phyloP scores from a whole-genome alignment of 1,140 invertebrate genomes.

The Drosophila takahashii region DNA sequence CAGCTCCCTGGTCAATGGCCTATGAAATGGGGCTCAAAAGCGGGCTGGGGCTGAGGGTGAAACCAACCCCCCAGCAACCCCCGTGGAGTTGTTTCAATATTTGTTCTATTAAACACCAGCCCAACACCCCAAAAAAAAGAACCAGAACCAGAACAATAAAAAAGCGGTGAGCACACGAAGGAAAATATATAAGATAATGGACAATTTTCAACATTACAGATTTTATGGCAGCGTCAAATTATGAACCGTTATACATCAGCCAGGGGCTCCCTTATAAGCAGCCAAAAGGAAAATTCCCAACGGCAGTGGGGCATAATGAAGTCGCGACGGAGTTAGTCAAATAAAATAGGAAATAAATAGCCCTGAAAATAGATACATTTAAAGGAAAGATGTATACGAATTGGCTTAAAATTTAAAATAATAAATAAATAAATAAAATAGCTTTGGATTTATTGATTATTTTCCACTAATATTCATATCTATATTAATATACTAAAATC shows the following conservation, averaged over 20 bases:
- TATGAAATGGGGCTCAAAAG: slow-evolving; percentile 72
- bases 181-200: slow-evolving; percentile 54
- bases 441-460: no score
- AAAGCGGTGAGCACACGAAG: slow-evolving; percentile 7
- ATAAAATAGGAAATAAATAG: neutral
- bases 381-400: neutral
- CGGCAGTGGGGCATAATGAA: slow-evolving; percentile 32
- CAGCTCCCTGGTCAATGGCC: slow-evolving; percentile 72
- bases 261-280: slow-evolving; percentile 25
- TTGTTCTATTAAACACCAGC: slow-evolving; percentile 71
- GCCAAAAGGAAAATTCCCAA: slow-evolving; percentile 1
- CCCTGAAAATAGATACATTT: neutral
- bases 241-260: slow-evolving; percentile 72
- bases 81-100: slow-evolving; percentile 65
- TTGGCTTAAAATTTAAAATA: no score
- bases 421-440: no score
- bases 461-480: no score
- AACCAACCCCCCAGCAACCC: slow-evolving; percentile 22
- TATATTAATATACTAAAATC: no score
- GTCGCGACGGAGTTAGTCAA: slow-evolving; percentile 16
- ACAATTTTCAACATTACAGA: slow-evolving; percentile 70
- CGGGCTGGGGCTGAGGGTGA: slow-evolving; percentile 25
- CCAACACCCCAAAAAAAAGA: slow-evolving; percentile 8
- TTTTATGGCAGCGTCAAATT: slow-evolving; percentile 67
- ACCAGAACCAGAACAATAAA: slow-evolving; percentile 19